phyloP scores from a whole-genome alignment of 2,888 invertebrate species.

The Drosophila neotestacea region DNA sequence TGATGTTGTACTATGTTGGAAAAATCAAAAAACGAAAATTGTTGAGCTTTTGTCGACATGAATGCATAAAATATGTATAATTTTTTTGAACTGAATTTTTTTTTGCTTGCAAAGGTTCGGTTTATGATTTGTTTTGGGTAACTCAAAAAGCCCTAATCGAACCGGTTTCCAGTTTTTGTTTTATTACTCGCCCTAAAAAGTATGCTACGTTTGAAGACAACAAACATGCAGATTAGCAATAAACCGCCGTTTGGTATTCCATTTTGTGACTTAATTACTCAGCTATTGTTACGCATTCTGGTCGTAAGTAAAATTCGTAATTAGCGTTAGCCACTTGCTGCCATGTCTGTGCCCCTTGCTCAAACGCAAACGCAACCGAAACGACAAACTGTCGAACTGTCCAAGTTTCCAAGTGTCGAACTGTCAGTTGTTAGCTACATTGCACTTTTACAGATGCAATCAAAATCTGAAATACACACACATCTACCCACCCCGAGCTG shows the following conservation, averaged over 20 bases:
- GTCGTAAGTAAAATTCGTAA: constrained; percentile 28
- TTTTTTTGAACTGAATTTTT: no score
- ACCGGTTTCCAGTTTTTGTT: background rate
- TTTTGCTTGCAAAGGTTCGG: no score
- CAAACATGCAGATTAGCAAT: background rate
- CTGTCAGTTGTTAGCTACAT: constrained; percentile 50
- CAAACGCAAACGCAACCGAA: background rate
- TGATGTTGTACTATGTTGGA: no score
- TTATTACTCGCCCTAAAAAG: constrained; percentile 15
- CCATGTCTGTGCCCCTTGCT: constrained; percentile 5
- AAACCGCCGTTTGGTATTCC: constrained; percentile 9
- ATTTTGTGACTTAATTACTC: constrained; percentile 26
- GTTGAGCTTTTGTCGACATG: no score
- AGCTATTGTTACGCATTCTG: constrained; percentile 26
- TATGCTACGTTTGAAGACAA: constrained; percentile 9
- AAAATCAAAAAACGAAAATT: no score
- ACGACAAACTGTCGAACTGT: constrained; percentile 45
- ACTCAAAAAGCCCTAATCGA: no score
- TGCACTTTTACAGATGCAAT: constrained; percentile 70
- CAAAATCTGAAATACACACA: constrained; percentile 60
- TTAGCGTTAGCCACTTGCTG: constrained; percentile 40
- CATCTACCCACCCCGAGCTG: constrained; percentile 13
- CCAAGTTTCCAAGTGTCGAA: constrained; percentile 40
- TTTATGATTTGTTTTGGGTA: no score
- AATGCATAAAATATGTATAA: no score